Base-by-base conservation (phyloP, 2,113 vertebrate species). In the zebrafish (Danio rerio) region DNA sequence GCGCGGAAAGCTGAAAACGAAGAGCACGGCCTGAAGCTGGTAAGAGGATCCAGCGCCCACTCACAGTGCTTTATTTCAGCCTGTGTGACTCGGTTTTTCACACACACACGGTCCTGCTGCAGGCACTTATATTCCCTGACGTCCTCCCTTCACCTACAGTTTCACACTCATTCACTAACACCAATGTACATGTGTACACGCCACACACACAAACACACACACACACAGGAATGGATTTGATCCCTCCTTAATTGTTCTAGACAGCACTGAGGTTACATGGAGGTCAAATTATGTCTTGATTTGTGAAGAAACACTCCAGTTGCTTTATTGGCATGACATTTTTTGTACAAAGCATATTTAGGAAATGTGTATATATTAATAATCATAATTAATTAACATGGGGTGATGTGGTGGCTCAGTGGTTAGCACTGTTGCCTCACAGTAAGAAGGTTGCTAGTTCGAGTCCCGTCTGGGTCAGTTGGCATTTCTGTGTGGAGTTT, bases 131-230 rank as follows among this genome's bases (percentile, higher is more conserved):
- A 2, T 47, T 61, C 18, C 55, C 52, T 43, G 31, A 58, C 56
- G 20, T 47, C 18, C 65, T 47, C 65, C 65, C 43, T 68, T 43
- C 63, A 6, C 5, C 8, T 45, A 66, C 16, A 11, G 9, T 47
- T 68, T 68, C 65, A 68, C 43, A 68, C 43, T 68, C 66, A 49
- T 18, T 47, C 42, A 69, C 65, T 47, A 45, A 68, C 65, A 66
- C n/a, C 0, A 47, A 18, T 3, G 43, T 9, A 68, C n/a, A 68
- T 68, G 16, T 68, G 16, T n/a, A 18, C 42, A 45, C n/a, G n/a
- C n/a, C n/a, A 5, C n/a, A 20, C 56, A 59, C 59, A 31, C 20
- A 61, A 3, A 62, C 5, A 53, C 31, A 31, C 31, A 62, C 5
- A 53, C 31, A 31, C 31, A 31, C 31, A 31, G 12, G n/a, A 5